Conservation (phyloP, 1,140 invertebrate species). For the Gonatopus flavifemur region DNA sequence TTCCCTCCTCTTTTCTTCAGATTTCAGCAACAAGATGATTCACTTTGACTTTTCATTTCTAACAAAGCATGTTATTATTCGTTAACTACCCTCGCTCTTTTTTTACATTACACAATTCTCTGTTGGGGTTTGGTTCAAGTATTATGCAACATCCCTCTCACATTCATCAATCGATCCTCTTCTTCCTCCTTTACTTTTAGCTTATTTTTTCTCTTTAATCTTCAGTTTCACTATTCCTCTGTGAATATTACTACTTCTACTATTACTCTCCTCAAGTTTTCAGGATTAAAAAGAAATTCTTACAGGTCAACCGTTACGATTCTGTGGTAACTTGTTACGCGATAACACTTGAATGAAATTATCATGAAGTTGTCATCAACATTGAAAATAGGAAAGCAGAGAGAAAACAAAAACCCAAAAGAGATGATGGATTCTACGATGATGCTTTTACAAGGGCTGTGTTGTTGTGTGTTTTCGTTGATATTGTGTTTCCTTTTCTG, state of each 20-base stretch:
- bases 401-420: constrained; percentile 6
- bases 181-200: constrained; percentile 1
- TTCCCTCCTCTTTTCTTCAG: too few species aligned
- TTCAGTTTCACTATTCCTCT: constrained; percentile 3
- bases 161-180: too few species aligned
- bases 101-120: too few species aligned
- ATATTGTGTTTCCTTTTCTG: constrained; percentile 2
- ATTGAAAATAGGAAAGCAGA: not conserved
- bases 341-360: not conserved
- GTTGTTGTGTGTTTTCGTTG: constrained; percentile 10
- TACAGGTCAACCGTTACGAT: constrained; percentile 51
- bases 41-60: too few species aligned
- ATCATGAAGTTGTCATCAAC: not conserved
- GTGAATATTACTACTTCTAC: constrained; percentile 10
- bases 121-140: too few species aligned
- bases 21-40: too few species aligned
- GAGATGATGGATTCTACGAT: constrained; percentile 8
- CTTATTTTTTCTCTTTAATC: constrained; percentile 1
- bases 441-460: constrained; percentile 1
- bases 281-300: constrained; percentile 54
- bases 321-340: not conserved
- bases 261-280: constrained; percentile 29
- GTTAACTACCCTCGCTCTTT: too few species aligned
- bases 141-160: too few species aligned
- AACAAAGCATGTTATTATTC: too few species aligned